These are phyloP conservation scores for Melanotaenia pygmaea DNA, from an alignment of 2,797 vertebrate genomes.

Conservation along the genomic window DNA sequence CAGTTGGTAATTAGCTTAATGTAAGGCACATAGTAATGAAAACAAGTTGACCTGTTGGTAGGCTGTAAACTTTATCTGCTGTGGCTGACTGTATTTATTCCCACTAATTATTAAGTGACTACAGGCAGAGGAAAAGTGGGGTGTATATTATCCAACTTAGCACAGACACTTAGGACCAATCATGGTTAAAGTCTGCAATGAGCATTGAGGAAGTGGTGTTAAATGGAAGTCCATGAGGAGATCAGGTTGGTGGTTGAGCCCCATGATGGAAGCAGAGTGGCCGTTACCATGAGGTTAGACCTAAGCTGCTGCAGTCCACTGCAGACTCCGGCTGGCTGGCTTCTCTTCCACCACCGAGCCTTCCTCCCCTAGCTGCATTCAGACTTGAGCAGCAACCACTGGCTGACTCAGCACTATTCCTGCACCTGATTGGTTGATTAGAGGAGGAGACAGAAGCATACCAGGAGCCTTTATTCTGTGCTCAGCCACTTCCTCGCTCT, in stretches of 20 bases:
- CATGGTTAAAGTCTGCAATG: background rate
- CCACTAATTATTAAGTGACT: slow-evolving; percentile 55
- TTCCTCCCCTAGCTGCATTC: slow-evolving; percentile 79
- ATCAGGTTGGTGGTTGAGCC: slow-evolving; percentile 6
- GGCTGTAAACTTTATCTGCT: slow-evolving; percentile 77
- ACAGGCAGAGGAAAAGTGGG: slow-evolving; percentile 20
- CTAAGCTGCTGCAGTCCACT: slow-evolving; percentile 84
- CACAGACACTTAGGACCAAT: slow-evolving; percentile 20
- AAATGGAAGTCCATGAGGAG: slow-evolving; percentile 37
- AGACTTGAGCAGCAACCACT: slow-evolving; percentile 83
- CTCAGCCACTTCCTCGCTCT: slow-evolving; percentile 48
- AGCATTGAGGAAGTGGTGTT: slow-evolving; percentile 8
- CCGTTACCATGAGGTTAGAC: no score
- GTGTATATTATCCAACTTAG: slow-evolving; percentile 30
- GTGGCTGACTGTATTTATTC: slow-evolving; percentile 60
- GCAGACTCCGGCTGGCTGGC: slow-evolving; percentile 63
- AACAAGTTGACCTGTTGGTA: slow-evolving; percentile 65
- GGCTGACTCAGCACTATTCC: slow-evolving; percentile 90
- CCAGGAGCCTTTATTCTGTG: slow-evolving; percentile 60
- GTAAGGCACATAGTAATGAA: slow-evolving; percentile 61
- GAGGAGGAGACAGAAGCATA: slow-evolving; percentile 79
- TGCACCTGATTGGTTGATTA: slow-evolving; percentile 84
- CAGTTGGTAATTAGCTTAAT: slow-evolving; percentile 74
- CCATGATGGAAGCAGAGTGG: slow-evolving; percentile 15
- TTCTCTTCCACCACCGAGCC: slow-evolving; percentile 49